phyloP scores from a whole-genome alignment of 2,797 vertebrate genomes.

The Buphagus erythrorhynchus region DNA sequence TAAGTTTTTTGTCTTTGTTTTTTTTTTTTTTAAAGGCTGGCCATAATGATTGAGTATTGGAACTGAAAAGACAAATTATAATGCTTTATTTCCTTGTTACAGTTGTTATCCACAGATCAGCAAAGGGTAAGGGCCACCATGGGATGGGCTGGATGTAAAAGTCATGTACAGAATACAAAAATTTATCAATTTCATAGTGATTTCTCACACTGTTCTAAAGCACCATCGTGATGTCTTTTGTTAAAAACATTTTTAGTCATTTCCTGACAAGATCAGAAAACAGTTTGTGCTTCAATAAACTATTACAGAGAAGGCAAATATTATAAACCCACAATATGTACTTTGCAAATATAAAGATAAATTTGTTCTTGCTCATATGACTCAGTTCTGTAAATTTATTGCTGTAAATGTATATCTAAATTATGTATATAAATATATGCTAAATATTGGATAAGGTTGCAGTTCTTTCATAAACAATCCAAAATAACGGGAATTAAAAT shows the following conservation, averaged over 20 bases:
- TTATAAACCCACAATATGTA: not conserved
- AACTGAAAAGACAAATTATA: not conserved
- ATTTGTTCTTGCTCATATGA: not conserved
- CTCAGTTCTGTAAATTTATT: not conserved
- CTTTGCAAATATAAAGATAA: not conserved
- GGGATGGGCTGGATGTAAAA: not conserved
- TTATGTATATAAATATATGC: not conserved
- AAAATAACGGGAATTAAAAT: not conserved
- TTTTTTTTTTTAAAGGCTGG: not conserved
- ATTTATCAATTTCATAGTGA: not conserved
- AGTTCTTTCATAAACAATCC: not conserved
- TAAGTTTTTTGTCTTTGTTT: not conserved
- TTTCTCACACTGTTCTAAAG: not conserved
- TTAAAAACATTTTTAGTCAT: not conserved
- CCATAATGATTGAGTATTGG: not conserved
- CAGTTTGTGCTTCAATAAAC: not conserved
- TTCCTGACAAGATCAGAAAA: not conserved
- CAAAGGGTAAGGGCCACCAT: not conserved
- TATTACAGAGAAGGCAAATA: not conserved
- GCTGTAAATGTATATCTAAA: not conserved
- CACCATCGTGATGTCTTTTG: not conserved
- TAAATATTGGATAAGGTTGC: not conserved
- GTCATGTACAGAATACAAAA: not conserved
- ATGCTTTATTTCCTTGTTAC: not conserved
- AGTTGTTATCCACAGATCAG: not conserved